A percentile compares a stretch with the other conserved stretches of the same genome.
These are phyloP conservation scores for Mactra quadrangularis DNA, from an alignment of 1,140 invertebrate species.

Conservation along the genomic window DNA sequence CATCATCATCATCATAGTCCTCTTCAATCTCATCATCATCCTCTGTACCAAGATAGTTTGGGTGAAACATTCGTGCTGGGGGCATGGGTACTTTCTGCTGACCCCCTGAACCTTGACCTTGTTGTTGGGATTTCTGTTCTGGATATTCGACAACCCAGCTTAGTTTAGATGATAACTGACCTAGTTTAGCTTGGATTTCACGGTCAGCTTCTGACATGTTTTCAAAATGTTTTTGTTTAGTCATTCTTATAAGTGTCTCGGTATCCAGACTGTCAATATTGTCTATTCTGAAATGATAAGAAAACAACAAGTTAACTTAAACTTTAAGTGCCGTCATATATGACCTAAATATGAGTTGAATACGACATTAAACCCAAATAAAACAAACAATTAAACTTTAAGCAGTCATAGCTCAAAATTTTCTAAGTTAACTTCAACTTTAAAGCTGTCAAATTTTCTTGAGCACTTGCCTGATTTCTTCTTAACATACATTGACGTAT, in stretches of 20 bases:
- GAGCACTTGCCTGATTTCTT: too few relatives aligned
- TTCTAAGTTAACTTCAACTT: too few relatives aligned
- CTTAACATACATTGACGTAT: too few relatives aligned
- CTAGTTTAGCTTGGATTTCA: constrained; percentile 52
- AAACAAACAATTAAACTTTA: too few relatives aligned
- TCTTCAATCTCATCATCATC: constrained; percentile 21
- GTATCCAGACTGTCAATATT: constrained; percentile 55
- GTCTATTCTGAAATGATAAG: constrained; percentile 31
- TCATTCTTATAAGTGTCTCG: constrained; percentile 47
- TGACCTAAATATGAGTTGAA: too few relatives aligned
- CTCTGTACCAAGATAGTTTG: background rate
- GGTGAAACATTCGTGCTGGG: background rate
- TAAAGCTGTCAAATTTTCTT: too few relatives aligned
- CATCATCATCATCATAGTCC: constrained; percentile 43
- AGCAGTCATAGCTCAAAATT: too few relatives aligned
- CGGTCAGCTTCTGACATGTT: constrained; percentile 57
- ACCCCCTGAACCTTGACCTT: background rate
- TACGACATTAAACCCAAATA: too few relatives aligned
- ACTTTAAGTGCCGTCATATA: too few relatives aligned
- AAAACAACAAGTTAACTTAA: background rate
- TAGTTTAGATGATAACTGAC: constrained; percentile 54
- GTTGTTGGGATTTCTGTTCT: background rate
- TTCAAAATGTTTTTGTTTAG: constrained; percentile 41
- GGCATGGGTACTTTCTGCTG: too few relatives aligned
- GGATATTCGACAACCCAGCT: constrained; percentile 58